phyloP scores from a whole-genome alignment of 2,113 vertebrate genomes.

The Apodemus speciosus region DNA sequence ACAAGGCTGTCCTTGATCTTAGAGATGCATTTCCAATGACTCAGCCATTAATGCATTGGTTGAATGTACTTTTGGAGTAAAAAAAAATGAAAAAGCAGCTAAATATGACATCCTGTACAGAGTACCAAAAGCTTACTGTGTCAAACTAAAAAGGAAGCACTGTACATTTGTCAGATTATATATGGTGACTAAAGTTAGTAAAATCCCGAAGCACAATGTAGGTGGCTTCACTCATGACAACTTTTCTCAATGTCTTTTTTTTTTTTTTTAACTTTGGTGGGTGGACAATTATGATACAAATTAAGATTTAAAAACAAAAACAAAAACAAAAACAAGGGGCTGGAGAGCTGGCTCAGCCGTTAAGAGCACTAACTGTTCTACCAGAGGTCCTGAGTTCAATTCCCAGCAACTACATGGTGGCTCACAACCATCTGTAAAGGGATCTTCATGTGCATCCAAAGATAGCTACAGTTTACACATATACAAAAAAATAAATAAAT shows the following conservation, averaged over 20 bases:
- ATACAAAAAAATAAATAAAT: too few species aligned
- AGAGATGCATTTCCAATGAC: not conserved
- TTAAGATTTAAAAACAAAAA: not conserved
- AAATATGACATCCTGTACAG: not conserved
- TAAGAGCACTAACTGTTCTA: too few species aligned
- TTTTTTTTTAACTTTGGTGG: not conserved
- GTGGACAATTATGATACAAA: not conserved
- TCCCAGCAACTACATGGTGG: too few species aligned
- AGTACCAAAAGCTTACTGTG: not conserved
- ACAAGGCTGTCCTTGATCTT: not conserved
- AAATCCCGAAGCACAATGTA: not conserved
- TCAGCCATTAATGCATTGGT: not conserved
- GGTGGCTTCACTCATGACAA: not conserved
- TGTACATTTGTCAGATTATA: not conserved
- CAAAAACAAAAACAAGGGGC: too few species aligned
- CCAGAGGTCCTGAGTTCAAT: too few species aligned
- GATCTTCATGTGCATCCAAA: too few species aligned
- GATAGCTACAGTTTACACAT: too few species aligned
- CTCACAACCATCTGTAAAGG: too few species aligned
- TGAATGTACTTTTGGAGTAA: not conserved
- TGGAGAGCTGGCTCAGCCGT: too few species aligned
- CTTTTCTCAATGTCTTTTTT: not conserved
- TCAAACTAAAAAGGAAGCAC: not conserved
- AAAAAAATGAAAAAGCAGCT: not conserved
- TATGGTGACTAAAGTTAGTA: not conserved